These are phyloP conservation scores for Alces alces DNA, from an alignment of 2,113 vertebrate species.

Conservation along the genomic window DNA sequence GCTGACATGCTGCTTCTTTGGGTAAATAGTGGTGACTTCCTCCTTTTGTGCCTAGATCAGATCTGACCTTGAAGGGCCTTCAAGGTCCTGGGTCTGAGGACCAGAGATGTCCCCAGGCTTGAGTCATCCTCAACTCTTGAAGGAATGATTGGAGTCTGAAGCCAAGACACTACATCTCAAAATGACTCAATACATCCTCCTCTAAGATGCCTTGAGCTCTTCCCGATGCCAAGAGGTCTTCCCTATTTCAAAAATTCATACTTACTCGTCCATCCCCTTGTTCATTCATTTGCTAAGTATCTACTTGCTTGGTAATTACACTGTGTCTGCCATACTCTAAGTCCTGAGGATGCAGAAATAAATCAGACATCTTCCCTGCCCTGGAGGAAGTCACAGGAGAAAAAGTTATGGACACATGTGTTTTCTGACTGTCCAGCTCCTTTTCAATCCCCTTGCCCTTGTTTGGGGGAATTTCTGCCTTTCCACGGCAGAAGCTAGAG, in stretches of 20 bases:
- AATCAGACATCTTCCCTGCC: not conserved
- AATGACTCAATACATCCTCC: not conserved
- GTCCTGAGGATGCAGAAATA: not conserved
- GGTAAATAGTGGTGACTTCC: not conserved
- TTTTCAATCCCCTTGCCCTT: not conserved
- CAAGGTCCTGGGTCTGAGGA: not conserved
- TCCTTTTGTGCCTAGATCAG: not conserved
- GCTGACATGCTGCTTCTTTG: not conserved
- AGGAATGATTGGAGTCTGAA: not conserved
- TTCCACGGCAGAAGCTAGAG: not conserved
- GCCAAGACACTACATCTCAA: not conserved
- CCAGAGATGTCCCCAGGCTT: not conserved
- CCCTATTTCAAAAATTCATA: too few relatives aligned
- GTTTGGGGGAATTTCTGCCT: not conserved
- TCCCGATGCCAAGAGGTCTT: not conserved
- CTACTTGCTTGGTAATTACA: not conserved
- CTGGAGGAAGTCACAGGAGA: not conserved
- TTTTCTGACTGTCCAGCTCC: not conserved
- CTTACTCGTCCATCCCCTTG: not conserved
- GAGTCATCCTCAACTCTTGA: not conserved
- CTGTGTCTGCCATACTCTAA: accelerated
- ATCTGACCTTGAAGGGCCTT: not conserved
- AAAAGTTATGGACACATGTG: too few relatives aligned
- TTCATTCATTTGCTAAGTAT: not conserved
- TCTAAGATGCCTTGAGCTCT: not conserved